Conservation (phyloP, 2,113 vertebrate genomes). For the Lycocorax pyrrhopterus region DNA sequence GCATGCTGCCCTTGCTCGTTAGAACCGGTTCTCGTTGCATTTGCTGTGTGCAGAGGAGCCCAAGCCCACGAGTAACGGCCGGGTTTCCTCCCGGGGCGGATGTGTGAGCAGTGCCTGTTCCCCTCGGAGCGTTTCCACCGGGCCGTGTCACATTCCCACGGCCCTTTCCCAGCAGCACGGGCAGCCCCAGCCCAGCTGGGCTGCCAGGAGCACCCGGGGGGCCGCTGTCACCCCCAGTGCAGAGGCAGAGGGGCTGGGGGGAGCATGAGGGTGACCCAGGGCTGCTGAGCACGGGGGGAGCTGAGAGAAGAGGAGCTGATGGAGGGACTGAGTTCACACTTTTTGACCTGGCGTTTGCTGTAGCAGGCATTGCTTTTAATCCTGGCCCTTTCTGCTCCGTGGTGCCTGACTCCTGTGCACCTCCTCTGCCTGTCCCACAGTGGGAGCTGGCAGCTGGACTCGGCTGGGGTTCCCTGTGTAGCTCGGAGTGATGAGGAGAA, state of each 20-base stretch:
- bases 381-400: not conserved
- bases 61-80: accelerated
- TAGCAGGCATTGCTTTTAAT: not conserved
- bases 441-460: not conserved
- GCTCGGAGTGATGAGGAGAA: not conserved
- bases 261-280: accelerated
- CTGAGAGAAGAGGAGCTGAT: not conserved
- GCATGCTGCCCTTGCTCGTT: not conserved
- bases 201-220: accelerated
- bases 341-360: not conserved
- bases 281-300: not conserved
- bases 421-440: not conserved
- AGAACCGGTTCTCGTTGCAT: accelerated
- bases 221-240: accelerated
- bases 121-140: not conserved
- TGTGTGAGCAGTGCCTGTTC: not conserved
- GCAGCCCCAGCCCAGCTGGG: not conserved
- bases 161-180: not conserved
- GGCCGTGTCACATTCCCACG: accelerated
- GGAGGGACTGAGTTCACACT: accelerated
- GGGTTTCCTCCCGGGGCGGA: not conserved
- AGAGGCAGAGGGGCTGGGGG: not conserved
- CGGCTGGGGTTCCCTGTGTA: not conserved
- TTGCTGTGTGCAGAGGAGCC: not conserved
- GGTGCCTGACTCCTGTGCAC: not conserved